Conservation (phyloP, 2,113 vertebrate genomes). For the Solenodon paradoxus region DNA sequence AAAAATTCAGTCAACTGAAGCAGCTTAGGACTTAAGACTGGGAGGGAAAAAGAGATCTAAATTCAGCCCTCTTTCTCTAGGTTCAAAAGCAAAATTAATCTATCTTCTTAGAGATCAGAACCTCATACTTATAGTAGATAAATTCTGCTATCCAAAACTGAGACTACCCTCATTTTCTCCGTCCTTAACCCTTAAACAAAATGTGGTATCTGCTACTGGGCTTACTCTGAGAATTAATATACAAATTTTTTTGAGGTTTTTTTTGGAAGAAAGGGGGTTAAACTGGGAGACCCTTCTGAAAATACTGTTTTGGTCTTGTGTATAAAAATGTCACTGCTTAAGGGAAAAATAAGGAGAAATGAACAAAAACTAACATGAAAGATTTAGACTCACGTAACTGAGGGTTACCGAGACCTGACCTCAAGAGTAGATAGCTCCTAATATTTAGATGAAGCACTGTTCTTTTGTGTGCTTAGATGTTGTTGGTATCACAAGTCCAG, state of each 20-base stretch:
- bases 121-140: constrained; percentile 2
- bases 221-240: not conserved
- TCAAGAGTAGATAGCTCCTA: not conserved
- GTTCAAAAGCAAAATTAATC: constrained; percentile 58
- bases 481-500: constrained; percentile 14
- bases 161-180: constrained; percentile 17
- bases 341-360: constrained; percentile 24
- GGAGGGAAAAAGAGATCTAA: not conserved
- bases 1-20: constrained; percentile 35
- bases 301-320: constrained; percentile 1
- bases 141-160: constrained; percentile 16
- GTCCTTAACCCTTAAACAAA: constrained; percentile 45
- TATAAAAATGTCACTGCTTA: constrained; percentile 32
- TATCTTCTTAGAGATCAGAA: constrained; percentile 45
- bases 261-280: not conserved
- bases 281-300: not conserved
- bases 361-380: constrained; percentile 14
- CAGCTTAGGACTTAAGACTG: not conserved
- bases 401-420: not conserved
- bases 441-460: not conserved
- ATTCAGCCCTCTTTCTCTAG: constrained; percentile 27
- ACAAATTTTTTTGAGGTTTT: not conserved
- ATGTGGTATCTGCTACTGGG: not conserved
- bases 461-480: not conserved
- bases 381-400: not conserved